These are phyloP conservation scores for Cyrtonyx montezumae DNA, from an alignment of 2,113 vertebrate genomes.

Conservation along the genomic window DNA sequence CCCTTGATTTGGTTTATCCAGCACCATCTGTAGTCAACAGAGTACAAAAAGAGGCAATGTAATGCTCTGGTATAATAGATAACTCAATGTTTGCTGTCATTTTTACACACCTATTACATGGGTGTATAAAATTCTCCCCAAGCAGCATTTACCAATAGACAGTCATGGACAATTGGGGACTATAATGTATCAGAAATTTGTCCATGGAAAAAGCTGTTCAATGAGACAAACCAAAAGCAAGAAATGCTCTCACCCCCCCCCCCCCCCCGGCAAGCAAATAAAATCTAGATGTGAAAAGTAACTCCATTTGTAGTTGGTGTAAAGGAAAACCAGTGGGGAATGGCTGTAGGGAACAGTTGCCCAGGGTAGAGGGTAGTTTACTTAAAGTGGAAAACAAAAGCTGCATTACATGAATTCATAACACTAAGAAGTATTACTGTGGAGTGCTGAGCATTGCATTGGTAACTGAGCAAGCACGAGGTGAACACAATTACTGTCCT, in stretches of 20 bases:
- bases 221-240: not conserved
- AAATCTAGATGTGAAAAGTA: not conserved
- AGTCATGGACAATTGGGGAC: not conserved
- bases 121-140: not conserved
- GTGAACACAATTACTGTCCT: not conserved
- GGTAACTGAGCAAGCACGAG: not conserved
- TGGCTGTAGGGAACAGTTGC: not conserved
- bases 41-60: not conserved
- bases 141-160: not conserved
- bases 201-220: not conserved
- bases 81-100: not conserved
- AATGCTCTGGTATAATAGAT: not conserved
- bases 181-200: not conserved
- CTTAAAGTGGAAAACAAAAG: not conserved
- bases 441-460: not conserved
- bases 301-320: not conserved
- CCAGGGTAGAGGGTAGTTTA: not conserved
- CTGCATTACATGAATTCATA: not conserved
- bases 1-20: not conserved
- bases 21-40: not conserved
- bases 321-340: not conserved
- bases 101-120: not conserved
- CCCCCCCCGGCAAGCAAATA: not conserved
- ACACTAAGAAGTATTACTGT: not conserved
- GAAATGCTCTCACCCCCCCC: not conserved